phyloP scores from a whole-genome alignment of 2,888 invertebrate species.

The Erpobdella octoculata region DNA sequence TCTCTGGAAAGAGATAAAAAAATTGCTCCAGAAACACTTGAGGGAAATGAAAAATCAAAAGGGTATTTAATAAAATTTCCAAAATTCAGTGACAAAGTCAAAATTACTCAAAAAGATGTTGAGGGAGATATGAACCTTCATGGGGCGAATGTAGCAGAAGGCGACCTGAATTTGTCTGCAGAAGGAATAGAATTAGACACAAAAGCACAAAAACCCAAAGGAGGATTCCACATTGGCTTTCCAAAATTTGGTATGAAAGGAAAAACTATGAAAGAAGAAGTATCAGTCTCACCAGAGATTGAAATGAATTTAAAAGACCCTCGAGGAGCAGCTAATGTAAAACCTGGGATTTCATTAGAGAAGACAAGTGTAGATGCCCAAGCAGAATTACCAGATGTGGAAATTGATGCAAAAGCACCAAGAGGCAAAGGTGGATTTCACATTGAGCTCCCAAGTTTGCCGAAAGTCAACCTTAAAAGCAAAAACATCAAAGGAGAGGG shows the following conservation, averaged over 20 bases:
- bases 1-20: neutral
- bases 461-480: neutral
- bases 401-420: neutral
- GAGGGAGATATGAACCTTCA: too few relatives aligned
- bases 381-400: conserved; percentile 1
- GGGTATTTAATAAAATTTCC: conserved; percentile 26
- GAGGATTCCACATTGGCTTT: neutral
- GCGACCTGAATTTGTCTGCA: too few relatives aligned
- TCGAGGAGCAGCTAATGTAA: too few relatives aligned
- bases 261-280: conserved; percentile 9
- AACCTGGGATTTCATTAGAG: neutral
- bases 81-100: conserved; percentile 13
- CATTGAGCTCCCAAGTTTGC: conserved; percentile 12
- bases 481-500: neutral
- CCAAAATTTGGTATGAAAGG: conserved; percentile 1
- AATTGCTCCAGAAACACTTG: neutral
- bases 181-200: too few relatives aligned
- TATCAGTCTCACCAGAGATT: too few relatives aligned
- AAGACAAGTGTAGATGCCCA: neutral
- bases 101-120: neutral
- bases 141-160: too few relatives aligned
- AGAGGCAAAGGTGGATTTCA: neutral
- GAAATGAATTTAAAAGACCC: too few relatives aligned
- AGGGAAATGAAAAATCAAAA: neutral
- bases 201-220: too few relatives aligned